Conservation (phyloP, 1,140 invertebrate genomes). For the Sipha flava region DNA sequence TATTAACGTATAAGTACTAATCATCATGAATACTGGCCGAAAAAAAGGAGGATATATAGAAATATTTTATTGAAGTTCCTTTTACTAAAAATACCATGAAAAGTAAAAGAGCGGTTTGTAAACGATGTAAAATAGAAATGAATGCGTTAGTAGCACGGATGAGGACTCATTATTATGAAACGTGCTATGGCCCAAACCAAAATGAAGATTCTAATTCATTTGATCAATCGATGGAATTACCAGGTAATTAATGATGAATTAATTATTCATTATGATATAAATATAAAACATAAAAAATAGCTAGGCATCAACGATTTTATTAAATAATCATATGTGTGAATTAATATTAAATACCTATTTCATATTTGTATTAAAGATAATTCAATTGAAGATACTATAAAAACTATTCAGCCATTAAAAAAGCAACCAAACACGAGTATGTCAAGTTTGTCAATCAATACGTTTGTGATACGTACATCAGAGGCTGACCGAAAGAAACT, state of each 20-base stretch:
- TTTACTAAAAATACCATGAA: background rate
- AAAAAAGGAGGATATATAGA: background rate
- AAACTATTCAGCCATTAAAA: too few species aligned
- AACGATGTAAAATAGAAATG: background rate
- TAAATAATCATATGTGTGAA: background rate
- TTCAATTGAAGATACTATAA: too few species aligned
- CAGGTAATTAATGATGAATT: too few species aligned
- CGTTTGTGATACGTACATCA: background rate
- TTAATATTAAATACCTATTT: background rate
- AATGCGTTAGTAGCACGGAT: background rate
- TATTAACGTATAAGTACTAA: too few species aligned
- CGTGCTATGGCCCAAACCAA: background rate
- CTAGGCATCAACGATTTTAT: background rate
- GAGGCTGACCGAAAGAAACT: background rate
- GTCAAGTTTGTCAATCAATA: background rate
- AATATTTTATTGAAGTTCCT: background rate
- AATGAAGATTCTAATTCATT: background rate
- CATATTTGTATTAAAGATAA: too few species aligned
- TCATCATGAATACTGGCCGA: background rate
- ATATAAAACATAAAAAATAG: background rate
- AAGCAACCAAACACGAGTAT: too few species aligned
- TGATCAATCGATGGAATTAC: too few species aligned
- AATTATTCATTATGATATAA: background rate
- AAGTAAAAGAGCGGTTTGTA: background rate
- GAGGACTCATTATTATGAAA: background rate